Conservation (phyloP, 1,140 invertebrate species). For the Hyles vespertilio region DNA sequence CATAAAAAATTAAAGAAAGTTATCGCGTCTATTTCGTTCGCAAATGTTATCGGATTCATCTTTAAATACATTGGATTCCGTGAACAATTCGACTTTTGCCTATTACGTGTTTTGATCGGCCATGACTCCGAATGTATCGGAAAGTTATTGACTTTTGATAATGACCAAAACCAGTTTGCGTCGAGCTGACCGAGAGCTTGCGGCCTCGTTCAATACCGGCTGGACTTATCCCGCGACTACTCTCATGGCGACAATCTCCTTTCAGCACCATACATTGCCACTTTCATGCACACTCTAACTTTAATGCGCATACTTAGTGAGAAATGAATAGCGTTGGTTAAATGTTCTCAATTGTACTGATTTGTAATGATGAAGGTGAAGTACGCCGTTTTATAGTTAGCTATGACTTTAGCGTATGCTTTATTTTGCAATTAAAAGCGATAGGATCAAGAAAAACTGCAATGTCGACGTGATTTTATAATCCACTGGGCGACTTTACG, state of each 20-base stretch:
- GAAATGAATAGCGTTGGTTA: constrained; percentile 34
- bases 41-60: constrained; percentile 18
- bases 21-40: constrained; percentile 17
- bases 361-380: too few relatives aligned
- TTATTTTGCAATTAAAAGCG: constrained; percentile 21
- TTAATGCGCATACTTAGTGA: constrained; percentile 14
- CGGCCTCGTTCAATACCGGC: constrained; percentile 68
- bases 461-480: constrained; percentile 17
- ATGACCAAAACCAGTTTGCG: constrained; percentile 70
- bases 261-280: constrained; percentile 39
- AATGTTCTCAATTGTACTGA: too few relatives aligned
- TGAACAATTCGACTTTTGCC: constrained; percentile 10
- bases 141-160: constrained; percentile 76
- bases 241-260: constrained; percentile 24
- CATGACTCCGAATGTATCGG: constrained; percentile 69
- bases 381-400: too few relatives aligned
- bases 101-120: constrained; percentile 36
- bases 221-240: constrained; percentile 34
- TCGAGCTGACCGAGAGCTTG: constrained; percentile 59
- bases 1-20: constrained; percentile 25
- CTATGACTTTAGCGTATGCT: background rate
- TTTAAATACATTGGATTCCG: constrained; percentile 11
- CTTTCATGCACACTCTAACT: constrained; percentile 22
- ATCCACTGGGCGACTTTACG: constrained; percentile 14
- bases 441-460: constrained; percentile 21